Evolutionary conservation across 2,888 invertebrate genomes (phyloP), one percentile per base, ranked within the genome.

Genomic region (Clepsis dumicolana): DNA sequence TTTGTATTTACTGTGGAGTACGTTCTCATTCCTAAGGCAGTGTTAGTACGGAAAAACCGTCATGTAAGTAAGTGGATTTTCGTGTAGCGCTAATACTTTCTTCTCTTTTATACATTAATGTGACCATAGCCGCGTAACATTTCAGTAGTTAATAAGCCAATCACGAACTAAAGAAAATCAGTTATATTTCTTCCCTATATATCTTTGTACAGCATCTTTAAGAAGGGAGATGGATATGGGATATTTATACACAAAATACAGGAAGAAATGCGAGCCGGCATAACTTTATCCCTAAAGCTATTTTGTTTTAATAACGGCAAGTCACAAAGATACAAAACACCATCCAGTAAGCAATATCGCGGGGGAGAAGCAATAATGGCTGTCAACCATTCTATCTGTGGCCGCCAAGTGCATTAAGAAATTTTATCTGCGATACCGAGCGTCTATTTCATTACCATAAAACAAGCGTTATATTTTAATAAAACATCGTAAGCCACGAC

Each of bases 361-460:
- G 72, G 74, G 73, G 73, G 72, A 64, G 73, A 80, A 77, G 82
- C 76, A 80, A 83, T 80, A 82, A 82, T 76, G 77, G 78, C 75
- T 74, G 77, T 77, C 73, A 72, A 72, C 77, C 77, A 81, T 82
- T 82, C 79, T 79, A 83, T 81, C 81, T 78, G 79, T 79, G 76
- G 73, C 77, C 75, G 75, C 73, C 76, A 75, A 79, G 80, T 80
- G 80, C 81, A 83, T 84, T 83, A 82, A 80, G 80, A 82, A 82
- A 83, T 68, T 68, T 68, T 82, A 77, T 66, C 80, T 76, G 75
- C 76, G 72, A 77, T 73, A 72, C 75, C 75, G 75, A 74, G 77
- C 74, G 74, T 80, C 76, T 77, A 79, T 81, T 80, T 82, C 75
- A 77, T 79, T 83, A 81, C 76, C 75, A 78, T 76, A 77, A 78